Evolutionary conservation across 1,140 invertebrate genomes (phyloP).

Genomic region (Tetramorium parvispinum): DNA sequence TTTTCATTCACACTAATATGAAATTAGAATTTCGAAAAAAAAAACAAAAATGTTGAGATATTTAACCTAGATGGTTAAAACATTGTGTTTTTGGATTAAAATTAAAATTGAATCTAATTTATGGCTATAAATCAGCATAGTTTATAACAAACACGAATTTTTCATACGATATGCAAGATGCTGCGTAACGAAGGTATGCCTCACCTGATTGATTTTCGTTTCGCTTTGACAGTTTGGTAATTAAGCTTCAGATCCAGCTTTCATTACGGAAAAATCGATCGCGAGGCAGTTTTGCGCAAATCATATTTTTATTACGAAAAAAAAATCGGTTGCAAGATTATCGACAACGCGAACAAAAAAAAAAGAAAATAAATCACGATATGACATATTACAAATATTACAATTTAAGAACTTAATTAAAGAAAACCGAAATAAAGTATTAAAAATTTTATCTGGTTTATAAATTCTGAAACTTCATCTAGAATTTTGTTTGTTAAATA

Average conservation of each 20-base stretch:
- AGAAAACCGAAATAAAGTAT: not conserved
- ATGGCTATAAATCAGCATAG: not conserved
- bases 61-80: not conserved
- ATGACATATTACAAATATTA: too few relatives aligned
- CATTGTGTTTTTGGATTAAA: too few relatives aligned
- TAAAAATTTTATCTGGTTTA: constrained; percentile 24
- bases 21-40: not conserved
- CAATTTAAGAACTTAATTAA: not conserved
- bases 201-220: constrained; percentile 26
- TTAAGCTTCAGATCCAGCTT: constrained; percentile 21
- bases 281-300: not conserved
- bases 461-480: not conserved
- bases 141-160: not conserved
- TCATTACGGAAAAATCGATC: constrained; percentile 30
- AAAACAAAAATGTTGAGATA: not conserved
- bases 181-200: not conserved
- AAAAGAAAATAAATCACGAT: not conserved
- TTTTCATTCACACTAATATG: not conserved
- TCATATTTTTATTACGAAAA: not conserved
- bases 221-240: constrained; percentile 21
- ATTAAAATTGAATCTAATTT: not conserved
- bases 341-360: not conserved
- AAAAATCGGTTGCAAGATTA: not conserved
- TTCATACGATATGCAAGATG: not conserved
- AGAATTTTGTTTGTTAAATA: constrained; percentile 9